phyloP scores from a whole-genome alignment of 2,113 vertebrate genomes.

The Burhinus bistriatus region DNA sequence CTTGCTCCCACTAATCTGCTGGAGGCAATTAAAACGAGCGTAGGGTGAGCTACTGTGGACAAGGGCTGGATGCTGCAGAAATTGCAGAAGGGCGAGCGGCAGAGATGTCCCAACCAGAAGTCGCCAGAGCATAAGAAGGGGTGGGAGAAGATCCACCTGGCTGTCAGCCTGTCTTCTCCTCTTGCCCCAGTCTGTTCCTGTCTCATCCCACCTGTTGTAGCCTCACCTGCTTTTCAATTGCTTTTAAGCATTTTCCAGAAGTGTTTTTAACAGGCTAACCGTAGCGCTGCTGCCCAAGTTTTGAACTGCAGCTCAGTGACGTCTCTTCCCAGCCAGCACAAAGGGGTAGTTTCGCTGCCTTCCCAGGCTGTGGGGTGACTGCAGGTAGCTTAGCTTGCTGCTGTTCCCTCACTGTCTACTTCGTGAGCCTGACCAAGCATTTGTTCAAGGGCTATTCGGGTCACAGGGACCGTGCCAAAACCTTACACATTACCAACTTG shows the following conservation, averaged over 20 bases:
- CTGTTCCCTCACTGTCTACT: accelerated
- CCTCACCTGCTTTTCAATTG: not conserved
- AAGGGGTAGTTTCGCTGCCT: not conserved
- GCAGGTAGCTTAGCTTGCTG: not conserved
- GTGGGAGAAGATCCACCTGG: not conserved
- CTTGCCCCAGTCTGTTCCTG: not conserved
- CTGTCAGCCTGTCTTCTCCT: not conserved
- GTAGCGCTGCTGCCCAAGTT: accelerated
- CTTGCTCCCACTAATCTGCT: not conserved
- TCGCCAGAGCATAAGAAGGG: not conserved
- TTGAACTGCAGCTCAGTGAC: not conserved
- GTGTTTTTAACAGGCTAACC: not conserved
- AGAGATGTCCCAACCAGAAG: not conserved
- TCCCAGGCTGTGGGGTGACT: not conserved
- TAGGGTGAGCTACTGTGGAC: not conserved
- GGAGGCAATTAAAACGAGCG: not conserved
- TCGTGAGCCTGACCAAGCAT: accelerated
- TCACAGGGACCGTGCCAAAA: not conserved
- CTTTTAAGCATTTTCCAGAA: not conserved
- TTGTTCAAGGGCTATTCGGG: not conserved
- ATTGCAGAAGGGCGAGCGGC: too few relatives aligned
- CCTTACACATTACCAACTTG: accelerated
- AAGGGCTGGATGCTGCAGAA: not conserved
- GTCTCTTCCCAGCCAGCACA: not conserved
- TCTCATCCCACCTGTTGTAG: not conserved